Conservation (phyloP, 2,113 vertebrate genomes). For the Gymnorhina tibicen region DNA sequence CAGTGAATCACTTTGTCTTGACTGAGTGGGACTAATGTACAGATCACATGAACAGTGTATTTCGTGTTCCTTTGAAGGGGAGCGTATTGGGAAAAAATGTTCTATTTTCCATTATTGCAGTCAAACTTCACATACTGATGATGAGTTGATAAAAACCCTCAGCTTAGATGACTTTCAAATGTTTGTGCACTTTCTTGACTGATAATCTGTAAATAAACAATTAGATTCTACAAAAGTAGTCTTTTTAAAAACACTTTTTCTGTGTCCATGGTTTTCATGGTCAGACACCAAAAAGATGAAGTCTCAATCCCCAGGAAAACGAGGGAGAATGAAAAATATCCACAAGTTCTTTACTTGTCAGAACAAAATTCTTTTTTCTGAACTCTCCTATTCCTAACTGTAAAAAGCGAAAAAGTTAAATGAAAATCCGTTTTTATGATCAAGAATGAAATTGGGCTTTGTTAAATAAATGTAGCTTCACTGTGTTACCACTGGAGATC, state of each 20-base stretch:
- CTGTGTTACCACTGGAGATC: background rate
- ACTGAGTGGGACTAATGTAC: background rate
- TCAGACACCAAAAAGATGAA: background rate
- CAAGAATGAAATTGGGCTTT: background rate
- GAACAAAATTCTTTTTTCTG: background rate
- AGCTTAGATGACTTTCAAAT: background rate
- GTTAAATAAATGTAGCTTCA: background rate
- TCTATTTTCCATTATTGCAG: background rate
- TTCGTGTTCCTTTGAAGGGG: background rate
- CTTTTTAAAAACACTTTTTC: background rate
- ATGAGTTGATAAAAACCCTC: background rate
- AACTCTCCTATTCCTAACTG: background rate
- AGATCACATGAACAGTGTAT: background rate
- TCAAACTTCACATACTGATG: background rate
- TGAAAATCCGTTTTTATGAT: background rate
- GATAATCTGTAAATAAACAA: background rate
- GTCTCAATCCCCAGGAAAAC: background rate
- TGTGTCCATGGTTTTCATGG: background rate
- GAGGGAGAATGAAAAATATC: background rate
- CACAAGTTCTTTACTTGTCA: background rate
- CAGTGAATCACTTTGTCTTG: background rate
- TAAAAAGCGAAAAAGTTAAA: background rate
- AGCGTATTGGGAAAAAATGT: background rate
- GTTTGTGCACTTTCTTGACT: background rate
- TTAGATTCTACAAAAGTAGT: background rate